Conservation (phyloP, 2,113 vertebrate genomes). For the Xiphias gladius region DNA sequence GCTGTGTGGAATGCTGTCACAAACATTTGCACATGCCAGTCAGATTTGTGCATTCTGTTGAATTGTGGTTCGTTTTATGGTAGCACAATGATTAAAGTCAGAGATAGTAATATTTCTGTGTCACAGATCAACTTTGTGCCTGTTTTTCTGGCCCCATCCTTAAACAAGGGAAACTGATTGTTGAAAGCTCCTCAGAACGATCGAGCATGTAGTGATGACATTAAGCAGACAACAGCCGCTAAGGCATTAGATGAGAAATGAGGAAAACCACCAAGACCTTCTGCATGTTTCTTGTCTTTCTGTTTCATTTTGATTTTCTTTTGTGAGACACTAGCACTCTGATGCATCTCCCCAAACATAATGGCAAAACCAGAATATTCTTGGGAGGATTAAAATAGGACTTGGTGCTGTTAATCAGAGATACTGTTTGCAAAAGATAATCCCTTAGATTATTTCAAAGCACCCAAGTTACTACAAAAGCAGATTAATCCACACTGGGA, state of each 20-base stretch:
- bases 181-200: not conserved
- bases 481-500: constrained; percentile 65
- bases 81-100: constrained; percentile 11
- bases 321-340: not conserved
- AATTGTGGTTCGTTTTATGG: constrained; percentile 25
- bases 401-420: constrained; percentile 63
- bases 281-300: constrained; percentile 30
- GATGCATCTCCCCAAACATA: constrained; percentile 42
- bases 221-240: constrained; percentile 32
- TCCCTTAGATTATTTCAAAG: constrained; percentile 76
- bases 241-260: constrained; percentile 13
- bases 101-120: constrained; percentile 12
- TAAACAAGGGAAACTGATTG: constrained; percentile 10
- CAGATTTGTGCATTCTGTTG: constrained; percentile 37
- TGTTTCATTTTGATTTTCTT: constrained; percentile 20
- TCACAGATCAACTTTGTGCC: constrained; percentile 39
- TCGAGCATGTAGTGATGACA: constrained; percentile 15
- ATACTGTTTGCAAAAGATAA: constrained; percentile 71
- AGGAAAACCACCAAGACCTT: constrained; percentile 25
- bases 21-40: constrained; percentile 49
- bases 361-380: constrained; percentile 51
- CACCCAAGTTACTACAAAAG: constrained; percentile 62
- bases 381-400: constrained; percentile 47
- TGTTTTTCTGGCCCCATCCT: constrained; percentile 5
- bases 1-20: constrained; percentile 52